Evolutionary conservation across 2,113 vertebrate genomes (phyloP).

Genomic region (Hiodon alosoides): DNA sequence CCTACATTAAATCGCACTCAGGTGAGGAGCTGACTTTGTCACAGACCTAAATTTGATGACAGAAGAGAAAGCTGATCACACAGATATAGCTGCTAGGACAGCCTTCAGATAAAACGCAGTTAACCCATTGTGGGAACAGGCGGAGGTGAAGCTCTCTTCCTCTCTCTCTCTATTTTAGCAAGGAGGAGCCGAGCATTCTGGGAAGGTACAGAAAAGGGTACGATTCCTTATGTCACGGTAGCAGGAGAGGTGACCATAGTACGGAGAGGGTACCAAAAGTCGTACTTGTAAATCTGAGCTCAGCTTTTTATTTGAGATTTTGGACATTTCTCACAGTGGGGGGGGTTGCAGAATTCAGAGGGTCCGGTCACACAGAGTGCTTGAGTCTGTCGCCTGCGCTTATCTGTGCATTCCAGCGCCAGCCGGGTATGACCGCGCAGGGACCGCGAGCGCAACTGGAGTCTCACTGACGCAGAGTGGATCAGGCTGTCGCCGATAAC

Average conservation of each 20-base stretch:
- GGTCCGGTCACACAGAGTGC: neutral
- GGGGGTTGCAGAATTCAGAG: neutral
- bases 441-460: neutral
- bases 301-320: constrained; percentile 5
- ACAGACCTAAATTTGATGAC: too few relatives aligned
- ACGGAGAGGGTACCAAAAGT: too few relatives aligned
- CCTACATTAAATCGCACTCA: neutral
- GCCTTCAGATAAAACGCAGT: neutral
- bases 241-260: neutral
- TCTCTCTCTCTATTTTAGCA: neutral
- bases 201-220: neutral
- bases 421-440: neutral
- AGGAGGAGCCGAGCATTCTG: neutral
- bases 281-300: neutral
- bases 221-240: neutral
- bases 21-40: neutral
- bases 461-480: neutral
- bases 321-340: constrained; percentile 4
- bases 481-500: neutral
- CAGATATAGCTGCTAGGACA: neutral
- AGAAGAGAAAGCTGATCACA: neutral
- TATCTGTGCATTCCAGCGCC: constrained; percentile 2
- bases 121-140: neutral
- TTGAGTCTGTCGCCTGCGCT: constrained; percentile 11
- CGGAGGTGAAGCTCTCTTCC: neutral